Evolutionary conservation across 2,797 vertebrate genomes (phyloP).

Genomic region (Kryptopterus vitreolus): DNA sequence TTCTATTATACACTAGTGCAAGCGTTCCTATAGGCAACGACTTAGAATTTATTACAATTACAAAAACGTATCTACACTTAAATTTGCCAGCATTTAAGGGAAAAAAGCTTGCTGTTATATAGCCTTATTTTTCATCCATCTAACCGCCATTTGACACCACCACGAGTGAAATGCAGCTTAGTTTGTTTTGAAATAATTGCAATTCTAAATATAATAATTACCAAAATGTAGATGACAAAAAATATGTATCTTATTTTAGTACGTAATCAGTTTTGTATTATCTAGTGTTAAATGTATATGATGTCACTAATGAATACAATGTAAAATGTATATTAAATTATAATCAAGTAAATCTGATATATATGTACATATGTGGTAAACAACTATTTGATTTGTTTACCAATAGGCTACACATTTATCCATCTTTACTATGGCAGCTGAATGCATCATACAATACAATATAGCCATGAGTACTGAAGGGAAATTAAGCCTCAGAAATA

Average conservation of each 20-base stretch:
- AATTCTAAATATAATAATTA: background rate
- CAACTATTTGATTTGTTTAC: background rate
- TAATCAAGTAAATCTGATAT: background rate
- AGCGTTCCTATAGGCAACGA: background rate
- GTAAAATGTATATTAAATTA: too few species aligned
- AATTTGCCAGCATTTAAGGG: too few species aligned
- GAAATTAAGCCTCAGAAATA: background rate
- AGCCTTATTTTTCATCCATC: background rate
- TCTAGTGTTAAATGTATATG: background rate
- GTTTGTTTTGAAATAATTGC: background rate
- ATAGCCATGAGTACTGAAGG: conserved; percentile 3
- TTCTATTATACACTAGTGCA: background rate
- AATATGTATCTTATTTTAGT: background rate
- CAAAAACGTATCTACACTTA: background rate
- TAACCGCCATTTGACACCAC: background rate
- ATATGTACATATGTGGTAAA: background rate
- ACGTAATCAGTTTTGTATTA: background rate
- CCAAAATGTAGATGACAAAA: background rate
- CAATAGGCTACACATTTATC: background rate
- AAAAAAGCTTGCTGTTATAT: background rate
- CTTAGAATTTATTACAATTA: background rate
- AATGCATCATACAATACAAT: background rate
- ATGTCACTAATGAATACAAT: background rate
- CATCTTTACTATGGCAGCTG: background rate
- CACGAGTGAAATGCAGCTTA: background rate